Conservation (phyloP, 1,140 invertebrate species). For the Eupristina koningsbergeri region DNA sequence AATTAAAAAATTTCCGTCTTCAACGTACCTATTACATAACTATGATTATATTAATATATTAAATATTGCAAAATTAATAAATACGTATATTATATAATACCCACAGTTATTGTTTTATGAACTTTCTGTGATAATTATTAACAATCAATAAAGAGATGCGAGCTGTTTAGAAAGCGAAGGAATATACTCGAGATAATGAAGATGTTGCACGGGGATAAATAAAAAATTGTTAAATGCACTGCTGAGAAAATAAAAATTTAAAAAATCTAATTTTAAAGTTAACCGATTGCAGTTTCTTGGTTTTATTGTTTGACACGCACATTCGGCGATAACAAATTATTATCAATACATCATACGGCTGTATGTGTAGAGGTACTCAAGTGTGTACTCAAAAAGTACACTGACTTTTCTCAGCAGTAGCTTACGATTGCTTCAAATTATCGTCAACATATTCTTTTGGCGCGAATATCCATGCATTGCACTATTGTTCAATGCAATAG, state of each 20-base stretch:
- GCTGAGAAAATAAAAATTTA: slow-evolving; percentile 18
- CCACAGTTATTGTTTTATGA: slow-evolving; percentile 71
- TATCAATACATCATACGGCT: not conserved
- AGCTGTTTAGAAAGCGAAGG: slow-evolving; percentile 29
- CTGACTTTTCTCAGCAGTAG: slow-evolving; percentile 31
- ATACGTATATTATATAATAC: slow-evolving; percentile 49
- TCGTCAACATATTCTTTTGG: not conserved
- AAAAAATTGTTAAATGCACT: slow-evolving; percentile 32
- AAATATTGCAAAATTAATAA: slow-evolving; percentile 17
- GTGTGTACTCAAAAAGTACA: slow-evolving; percentile 9
- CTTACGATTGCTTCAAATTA: not conserved
- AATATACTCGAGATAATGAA: not conserved
- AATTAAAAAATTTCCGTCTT: slow-evolving; percentile 28
- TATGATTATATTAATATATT: slow-evolving; percentile 16
- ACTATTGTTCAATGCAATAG: not conserved
- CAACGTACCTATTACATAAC: slow-evolving; percentile 15
- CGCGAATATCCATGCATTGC: not conserved
- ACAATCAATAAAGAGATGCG: slow-evolving; percentile 68
- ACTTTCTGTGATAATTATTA: slow-evolving; percentile 75
- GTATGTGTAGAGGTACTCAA: not conserved
- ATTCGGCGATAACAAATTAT: not conserved
- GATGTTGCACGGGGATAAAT: slow-evolving; percentile 3
- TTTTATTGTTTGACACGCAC: not conserved
- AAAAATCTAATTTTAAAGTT: not conserved
- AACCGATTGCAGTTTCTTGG: not conserved